A percentile compares a stretch with the other conserved stretches of the same genome.
phyloP scores from a whole-genome alignment of 2,797 vertebrate genomes.

The Melanotaenia pygmaea region DNA sequence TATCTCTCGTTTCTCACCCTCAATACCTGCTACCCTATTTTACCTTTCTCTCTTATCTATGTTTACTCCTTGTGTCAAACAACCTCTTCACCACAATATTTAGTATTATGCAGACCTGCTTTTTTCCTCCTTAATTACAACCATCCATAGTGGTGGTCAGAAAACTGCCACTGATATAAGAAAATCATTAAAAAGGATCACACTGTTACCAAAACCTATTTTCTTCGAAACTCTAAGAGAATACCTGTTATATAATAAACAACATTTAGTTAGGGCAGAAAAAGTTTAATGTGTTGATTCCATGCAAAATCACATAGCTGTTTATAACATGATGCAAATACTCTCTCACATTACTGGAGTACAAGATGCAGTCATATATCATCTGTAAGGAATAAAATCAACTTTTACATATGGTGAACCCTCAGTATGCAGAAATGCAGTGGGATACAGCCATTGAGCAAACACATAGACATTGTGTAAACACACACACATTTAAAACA shows the following conservation, averaged over 20 bases:
- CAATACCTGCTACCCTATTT: background rate
- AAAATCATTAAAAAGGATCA: constrained; percentile 71
- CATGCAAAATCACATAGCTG: constrained; percentile 12
- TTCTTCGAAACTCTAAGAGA: constrained; percentile 42
- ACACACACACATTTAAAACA: constrained; percentile 11
- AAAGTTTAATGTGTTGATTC: background rate
- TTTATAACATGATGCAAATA: background rate
- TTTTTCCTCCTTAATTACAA: constrained; percentile 17
- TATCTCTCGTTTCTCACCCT: background rate
- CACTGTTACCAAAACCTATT: constrained; percentile 54
- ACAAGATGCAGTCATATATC: background rate
- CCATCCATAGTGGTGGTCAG: constrained; percentile 35
- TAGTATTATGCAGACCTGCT: background rate
- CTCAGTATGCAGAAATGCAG: constrained; percentile 23
- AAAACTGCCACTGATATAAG: constrained; percentile 70
- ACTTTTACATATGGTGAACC: constrained; percentile 13
- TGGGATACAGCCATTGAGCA: constrained; percentile 5
- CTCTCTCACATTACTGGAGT: constrained; percentile 3
- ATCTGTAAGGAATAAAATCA: background rate
- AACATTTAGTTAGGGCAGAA: background rate
- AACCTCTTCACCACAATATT: background rate
- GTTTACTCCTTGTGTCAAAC: background rate
- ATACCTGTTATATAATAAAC: background rate
- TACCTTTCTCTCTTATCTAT: background rate
- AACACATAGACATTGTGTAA: constrained; percentile 1